Evolutionary conservation across 2,113 vertebrate genomes (phyloP), one percentile per base, ranked within the genome.

Genomic region (Perca fluviatilis): DNA sequence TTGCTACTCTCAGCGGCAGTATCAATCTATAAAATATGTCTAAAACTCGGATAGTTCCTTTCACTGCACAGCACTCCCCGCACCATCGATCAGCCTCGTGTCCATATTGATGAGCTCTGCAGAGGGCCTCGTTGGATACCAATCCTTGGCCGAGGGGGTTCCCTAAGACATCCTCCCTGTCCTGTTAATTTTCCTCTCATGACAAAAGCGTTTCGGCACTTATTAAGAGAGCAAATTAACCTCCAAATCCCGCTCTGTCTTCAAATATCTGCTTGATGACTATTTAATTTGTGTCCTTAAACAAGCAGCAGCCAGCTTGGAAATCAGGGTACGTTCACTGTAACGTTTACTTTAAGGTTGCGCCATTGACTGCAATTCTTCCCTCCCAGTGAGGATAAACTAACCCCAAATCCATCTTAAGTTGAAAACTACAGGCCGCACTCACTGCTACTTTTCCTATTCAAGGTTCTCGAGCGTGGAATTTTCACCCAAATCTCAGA

Each of bases 101-200:
- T 85, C 57, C 73, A 80, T 86, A 88, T 86, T 86, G 64, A 77
- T 86, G 78, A 93, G 80, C 25, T 33, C 49, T 79, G 78, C 78
- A 74, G 47, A 64, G 77, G 70, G 54, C 78, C 36, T 62, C 23
- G 8, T 5, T 78, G 74, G 51, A 47, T 33, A 79, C 46, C 63
- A 47, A 57, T 62, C 25, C 40, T 68, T 47, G 33, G n/a, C 46
- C 18, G 3, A 5, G 62, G 63, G 47, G 77, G 46, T 67, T 71
- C 74, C 77, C 62, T 54, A 12, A 77, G 25, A 77, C 51, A 71
- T 40, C 1, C 54, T 56, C 64, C 47, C 40, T 78, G 23, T 64
- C 56, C 51, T 61, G 58, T 76, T 16, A 71, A n/a, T 46, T 33
- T 60, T 66, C 57, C 72, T 57, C 51, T 64, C 6, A 18, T 63